A percentile compares a stretch with the other conserved stretches of the same genome.
phyloP scores from a whole-genome alignment of 2,888 invertebrate genomes.

The Eupithecia exiguata region DNA sequence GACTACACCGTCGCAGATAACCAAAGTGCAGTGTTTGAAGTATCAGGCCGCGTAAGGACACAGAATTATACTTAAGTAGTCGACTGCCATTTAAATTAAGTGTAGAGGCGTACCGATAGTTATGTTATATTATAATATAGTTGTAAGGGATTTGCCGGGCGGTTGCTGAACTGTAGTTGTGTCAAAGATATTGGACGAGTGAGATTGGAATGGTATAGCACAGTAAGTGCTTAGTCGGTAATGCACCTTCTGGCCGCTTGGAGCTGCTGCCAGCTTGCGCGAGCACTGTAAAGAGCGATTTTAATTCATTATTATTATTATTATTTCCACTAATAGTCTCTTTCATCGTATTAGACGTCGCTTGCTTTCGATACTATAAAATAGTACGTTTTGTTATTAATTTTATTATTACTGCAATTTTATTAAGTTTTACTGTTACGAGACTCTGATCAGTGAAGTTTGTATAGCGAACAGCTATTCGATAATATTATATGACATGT shows the following conservation, averaged over 20 bases:
- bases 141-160: slow-evolving; percentile 19
- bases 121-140: slow-evolving; percentile 22
- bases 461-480: slow-evolving; percentile 47
- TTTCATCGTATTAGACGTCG: slow-evolving; percentile 49
- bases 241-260: not conserved
- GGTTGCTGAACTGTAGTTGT: slow-evolving; percentile 43
- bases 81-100: slow-evolving; percentile 61
- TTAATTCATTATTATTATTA: slow-evolving; percentile 36
- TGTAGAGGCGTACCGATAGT: slow-evolving; percentile 30
- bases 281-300: slow-evolving; percentile 40
- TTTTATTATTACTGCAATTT: slow-evolving; percentile 58
- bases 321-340: slow-evolving; percentile 37
- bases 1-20: not conserved
- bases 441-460: slow-evolving; percentile 49
- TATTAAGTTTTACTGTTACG: slow-evolving; percentile 49
- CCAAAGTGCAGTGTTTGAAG: not conserved
- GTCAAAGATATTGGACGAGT: slow-evolving; percentile 38
- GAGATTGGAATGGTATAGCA: not conserved
- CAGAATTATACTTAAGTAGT: slow-evolving; percentile 47
- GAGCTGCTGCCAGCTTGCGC: not conserved
- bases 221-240: not conserved
- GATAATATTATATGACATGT: slow-evolving; percentile 48
- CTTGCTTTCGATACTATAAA: slow-evolving; percentile 54
- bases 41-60: slow-evolving; percentile 17
- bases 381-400: slow-evolving; percentile 60